A percentile compares a stretch with the other conserved stretches of the same genome.
These are phyloP conservation scores for Myiopsitta monachus DNA, from an alignment of 2,113 vertebrate genomes.

Conservation along the genomic window DNA sequence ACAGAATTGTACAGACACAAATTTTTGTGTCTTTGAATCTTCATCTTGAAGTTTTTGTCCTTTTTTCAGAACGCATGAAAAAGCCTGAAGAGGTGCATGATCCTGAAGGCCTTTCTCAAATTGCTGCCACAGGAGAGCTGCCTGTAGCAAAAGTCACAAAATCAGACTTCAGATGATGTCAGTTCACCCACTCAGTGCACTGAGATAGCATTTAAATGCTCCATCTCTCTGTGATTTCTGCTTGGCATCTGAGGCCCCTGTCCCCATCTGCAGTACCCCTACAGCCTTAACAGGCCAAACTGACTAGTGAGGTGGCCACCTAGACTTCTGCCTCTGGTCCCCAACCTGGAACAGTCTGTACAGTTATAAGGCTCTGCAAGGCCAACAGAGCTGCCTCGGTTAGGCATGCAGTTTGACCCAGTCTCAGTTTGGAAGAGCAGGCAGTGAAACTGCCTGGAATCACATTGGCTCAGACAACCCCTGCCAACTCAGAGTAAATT, in stretches of 20 bases:
- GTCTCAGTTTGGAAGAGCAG: not conserved
- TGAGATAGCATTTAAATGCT: not conserved
- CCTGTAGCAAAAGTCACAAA: not conserved
- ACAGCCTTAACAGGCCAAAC: not conserved
- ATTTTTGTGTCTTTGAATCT: not conserved
- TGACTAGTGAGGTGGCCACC: not conserved
- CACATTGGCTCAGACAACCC: not conserved
- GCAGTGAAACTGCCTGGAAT: not conserved
- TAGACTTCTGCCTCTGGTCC: not conserved
- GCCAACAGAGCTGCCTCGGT: not conserved
- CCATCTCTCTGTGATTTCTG: not conserved
- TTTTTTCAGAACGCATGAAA: not conserved
- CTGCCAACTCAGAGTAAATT: not conserved
- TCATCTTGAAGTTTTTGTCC: not conserved
- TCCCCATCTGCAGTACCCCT: not conserved
- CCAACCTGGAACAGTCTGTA: not conserved
- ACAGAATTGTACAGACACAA: not conserved
- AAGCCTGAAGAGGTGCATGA: not conserved
- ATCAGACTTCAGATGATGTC: not conserved
- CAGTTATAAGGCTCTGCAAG: not conserved
- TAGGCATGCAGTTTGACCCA: not conserved
- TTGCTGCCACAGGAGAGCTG: not conserved
- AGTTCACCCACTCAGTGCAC: not conserved
- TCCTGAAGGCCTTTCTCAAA: not conserved
- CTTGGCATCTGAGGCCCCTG: not conserved